Evolutionary conservation across 2,888 invertebrate genomes (phyloP), one percentile per base, ranked within the genome.

Genomic region (Empis stercorea): DNA sequence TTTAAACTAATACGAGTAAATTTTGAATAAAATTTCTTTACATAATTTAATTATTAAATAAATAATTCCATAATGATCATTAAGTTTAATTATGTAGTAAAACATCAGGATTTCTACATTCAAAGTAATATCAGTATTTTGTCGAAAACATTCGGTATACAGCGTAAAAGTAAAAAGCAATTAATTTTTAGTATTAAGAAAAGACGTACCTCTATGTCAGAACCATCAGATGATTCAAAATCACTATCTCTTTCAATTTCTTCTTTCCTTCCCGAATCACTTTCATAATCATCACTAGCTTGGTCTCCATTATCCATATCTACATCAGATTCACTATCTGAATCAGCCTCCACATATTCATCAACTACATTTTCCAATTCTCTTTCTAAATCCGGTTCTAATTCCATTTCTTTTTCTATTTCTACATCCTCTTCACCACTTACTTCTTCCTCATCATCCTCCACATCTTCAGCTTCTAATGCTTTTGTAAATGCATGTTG

Each of bases 401-500:
- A 63, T 71, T 86, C 78, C 63, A 75, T 57, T 59, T 83, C 82
- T 45, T 54, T 52, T 56, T 74, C 70, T 54, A 76, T 76, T 54
- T 77, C 76, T 11, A 63, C 61, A 39, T 73, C 73, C 20, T 77
- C 77, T 51, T 77, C 79, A 36, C 76, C 78, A 50, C 80, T 81
- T 49, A 74, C 79, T 34, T 74, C 78, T 53, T 84, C 83, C 54
- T 76, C 79, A 52, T 82, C 82, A 4, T 75, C 79, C 43, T 84
- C 84, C 27, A 88, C 72, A 65, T 89, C 87, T 60, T 89, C 91
- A 30, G 87, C 86, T 63, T 86, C 83, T 46, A 97, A 72, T 1
- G 95, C 95, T 61, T 88, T 85, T 56, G 95, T 93, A 65, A 97
- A 97, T 1, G 92, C 94, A 63, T 81, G 82, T 77, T 89, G 87